Percentiles rank a stretch among this genome's conserved stretches.
phyloP scores from a whole-genome alignment of 2,888 invertebrate genomes.

The Amphipyra tragopoginis region DNA sequence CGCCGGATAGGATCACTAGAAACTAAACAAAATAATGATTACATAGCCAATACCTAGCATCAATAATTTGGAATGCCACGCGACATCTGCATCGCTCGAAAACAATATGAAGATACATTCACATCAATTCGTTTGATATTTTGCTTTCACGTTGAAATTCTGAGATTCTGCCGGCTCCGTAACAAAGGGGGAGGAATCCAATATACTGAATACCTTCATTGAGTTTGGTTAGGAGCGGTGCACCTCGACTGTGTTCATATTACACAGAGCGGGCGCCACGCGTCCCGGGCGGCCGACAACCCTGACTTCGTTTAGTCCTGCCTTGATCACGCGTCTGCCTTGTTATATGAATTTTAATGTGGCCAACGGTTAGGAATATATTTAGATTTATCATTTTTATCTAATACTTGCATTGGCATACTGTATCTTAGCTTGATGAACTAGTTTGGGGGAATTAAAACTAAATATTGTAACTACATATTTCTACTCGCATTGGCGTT shows the following conservation, averaged over 20 bases:
- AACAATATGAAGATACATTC: conserved; percentile 22
- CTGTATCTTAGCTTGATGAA: too few species aligned
- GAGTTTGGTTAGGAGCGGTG: conserved; percentile 44
- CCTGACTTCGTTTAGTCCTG: not conserved
- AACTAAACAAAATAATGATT: too few species aligned
- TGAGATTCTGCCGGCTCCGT: conserved; percentile 33
- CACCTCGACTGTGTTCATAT: conserved; percentile 39
- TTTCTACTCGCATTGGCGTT: too few species aligned
- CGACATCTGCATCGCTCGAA: not conserved
- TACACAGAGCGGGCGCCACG: not conserved
- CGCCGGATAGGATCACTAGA: too few species aligned
- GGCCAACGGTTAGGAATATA: not conserved
- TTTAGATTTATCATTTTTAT: too few species aligned
- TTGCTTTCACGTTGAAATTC: conserved; percentile 27
- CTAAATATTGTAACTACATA: too few species aligned
- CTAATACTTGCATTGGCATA: too few species aligned
- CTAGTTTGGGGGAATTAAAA: too few species aligned
- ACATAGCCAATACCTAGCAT: not conserved
- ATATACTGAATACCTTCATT: conserved; percentile 60
- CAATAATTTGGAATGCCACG: not conserved
- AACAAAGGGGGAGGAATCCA: conserved; percentile 57
- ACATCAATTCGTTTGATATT: conserved; percentile 27
- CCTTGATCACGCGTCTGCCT: conserved; percentile 1
- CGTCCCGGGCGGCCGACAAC: not conserved
- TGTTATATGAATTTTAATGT: conserved; percentile 3